phyloP scores from a whole-genome alignment of 1,140 invertebrate species.

The Caligus rogercresseyi region DNA sequence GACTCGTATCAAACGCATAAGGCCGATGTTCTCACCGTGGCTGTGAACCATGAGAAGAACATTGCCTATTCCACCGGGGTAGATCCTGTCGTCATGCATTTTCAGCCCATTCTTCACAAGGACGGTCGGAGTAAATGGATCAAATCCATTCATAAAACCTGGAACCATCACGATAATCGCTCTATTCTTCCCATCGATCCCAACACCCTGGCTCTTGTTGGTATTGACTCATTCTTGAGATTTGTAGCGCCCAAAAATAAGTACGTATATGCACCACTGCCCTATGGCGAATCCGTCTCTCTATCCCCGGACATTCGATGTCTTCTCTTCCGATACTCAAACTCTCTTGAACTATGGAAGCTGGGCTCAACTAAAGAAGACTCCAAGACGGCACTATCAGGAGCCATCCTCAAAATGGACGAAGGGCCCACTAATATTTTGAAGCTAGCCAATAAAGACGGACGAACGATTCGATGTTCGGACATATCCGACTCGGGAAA shows the following conservation, averaged over 20 bases:
- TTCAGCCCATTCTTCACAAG: slow-evolving; percentile 10
- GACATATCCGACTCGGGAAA: neutral
- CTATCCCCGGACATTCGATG: neutral
- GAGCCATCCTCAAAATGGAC: neutral
- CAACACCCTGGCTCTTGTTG: neutral
- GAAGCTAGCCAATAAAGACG: neutral
- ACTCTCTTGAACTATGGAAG: slow-evolving; percentile 5
- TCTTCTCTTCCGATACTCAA: neutral
- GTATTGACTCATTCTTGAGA: neutral
- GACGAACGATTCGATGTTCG: neutral
- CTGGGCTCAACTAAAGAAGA: neutral
- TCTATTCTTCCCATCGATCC: neutral
- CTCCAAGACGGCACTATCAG: neutral
- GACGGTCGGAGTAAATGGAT: slow-evolving; percentile 4
- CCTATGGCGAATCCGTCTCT: neutral
- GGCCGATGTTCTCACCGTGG: slow-evolving; percentile 9
- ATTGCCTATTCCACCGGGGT: slow-evolving; percentile 9
- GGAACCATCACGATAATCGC: slow-evolving; percentile 5
- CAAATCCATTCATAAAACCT: slow-evolving; percentile 2
- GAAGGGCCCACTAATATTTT: neutral
- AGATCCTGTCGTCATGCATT: slow-evolving; percentile 13
- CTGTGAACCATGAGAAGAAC: neutral
- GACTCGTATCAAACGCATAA: slow-evolving; percentile 16
- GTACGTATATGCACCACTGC: slow-evolving; percentile 2
- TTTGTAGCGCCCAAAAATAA: neutral